Conservation (phyloP, 2,113 vertebrate species). For the Recurvirostra avosetta region DNA sequence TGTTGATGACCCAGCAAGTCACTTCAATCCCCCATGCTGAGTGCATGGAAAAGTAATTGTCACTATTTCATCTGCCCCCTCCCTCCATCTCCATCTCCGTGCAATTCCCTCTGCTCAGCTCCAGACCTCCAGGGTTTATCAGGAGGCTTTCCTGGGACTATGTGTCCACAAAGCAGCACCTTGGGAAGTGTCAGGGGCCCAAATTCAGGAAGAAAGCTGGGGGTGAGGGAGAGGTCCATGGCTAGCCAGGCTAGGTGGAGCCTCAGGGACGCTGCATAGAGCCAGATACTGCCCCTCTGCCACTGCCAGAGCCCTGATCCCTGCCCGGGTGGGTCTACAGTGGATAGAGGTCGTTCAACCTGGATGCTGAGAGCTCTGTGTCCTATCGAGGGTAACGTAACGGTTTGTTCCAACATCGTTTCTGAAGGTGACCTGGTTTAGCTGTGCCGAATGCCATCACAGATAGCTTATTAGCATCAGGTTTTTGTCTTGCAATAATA, state of each 20-base stretch:
- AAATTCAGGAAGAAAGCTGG: background rate
- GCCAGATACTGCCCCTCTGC: too few relatives aligned
- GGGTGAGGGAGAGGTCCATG: background rate
- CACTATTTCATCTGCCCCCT: background rate
- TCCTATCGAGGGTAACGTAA: rapidly evolving
- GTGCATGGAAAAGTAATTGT: background rate
- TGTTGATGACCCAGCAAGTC: background rate
- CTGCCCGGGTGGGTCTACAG: rapidly evolving
- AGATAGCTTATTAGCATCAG: background rate
- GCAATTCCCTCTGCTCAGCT: background rate
- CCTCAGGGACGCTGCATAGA: background rate
- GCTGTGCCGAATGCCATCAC: background rate
- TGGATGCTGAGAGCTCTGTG: background rate
- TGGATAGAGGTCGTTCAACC: background rate
- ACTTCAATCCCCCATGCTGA: background rate
- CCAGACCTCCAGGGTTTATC: too few relatives aligned
- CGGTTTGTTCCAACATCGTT: background rate
- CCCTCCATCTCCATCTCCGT: background rate
- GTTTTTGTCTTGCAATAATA: background rate
- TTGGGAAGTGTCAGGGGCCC: background rate
- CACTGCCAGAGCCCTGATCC: background rate
- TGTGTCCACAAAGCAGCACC: background rate
- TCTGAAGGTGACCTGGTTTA: background rate
- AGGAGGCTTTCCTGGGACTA: background rate
- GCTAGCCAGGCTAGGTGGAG: background rate